Evolutionary conservation across 2,888 invertebrate genomes (phyloP).

Genomic region (Napeogenes sylphis): DNA sequence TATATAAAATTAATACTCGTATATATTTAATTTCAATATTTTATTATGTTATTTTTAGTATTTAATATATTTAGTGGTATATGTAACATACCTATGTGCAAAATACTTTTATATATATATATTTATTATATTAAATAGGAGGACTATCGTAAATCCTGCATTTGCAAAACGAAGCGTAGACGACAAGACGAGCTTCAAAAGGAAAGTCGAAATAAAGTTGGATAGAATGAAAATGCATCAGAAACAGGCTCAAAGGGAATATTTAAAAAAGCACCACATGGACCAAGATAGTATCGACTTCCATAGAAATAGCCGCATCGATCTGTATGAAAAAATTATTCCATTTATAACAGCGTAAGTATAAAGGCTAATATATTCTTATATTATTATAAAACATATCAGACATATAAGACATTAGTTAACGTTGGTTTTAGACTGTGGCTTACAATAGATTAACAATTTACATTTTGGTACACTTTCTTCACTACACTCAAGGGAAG

Average conservation of each 20-base stretch:
- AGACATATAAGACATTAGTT: background rate
- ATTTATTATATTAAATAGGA: slow-evolving; percentile 37
- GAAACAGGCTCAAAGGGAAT: slow-evolving; percentile 45
- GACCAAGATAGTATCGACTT: slow-evolving; percentile 60
- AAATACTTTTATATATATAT: too few relatives aligned
- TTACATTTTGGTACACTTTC: too few relatives aligned
- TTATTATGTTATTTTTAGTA: too few relatives aligned
- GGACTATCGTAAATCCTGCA: slow-evolving; percentile 52
- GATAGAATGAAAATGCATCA: slow-evolving; percentile 61
- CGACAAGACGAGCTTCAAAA: slow-evolving; percentile 47
- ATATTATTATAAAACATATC: background rate
- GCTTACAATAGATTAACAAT: too few relatives aligned
- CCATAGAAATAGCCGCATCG: slow-evolving; percentile 79
- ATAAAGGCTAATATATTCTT: background rate
- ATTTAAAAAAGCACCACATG: slow-evolving; percentile 49
- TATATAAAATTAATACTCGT: too few relatives aligned
- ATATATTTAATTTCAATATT: too few relatives aligned
- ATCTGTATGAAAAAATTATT: slow-evolving; percentile 80
- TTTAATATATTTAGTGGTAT: too few relatives aligned
- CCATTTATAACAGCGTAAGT: slow-evolving; percentile 80
- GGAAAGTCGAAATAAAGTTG: slow-evolving; percentile 58
- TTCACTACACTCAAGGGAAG: too few relatives aligned
- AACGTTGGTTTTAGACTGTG: too few relatives aligned
- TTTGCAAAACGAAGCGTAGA: slow-evolving; percentile 62
- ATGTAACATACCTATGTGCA: too few relatives aligned